Evolutionary conservation across 2,113 vertebrate genomes (phyloP), one percentile per base, ranked within the genome.

Genomic region (Benitochromis conjunctus): DNA sequence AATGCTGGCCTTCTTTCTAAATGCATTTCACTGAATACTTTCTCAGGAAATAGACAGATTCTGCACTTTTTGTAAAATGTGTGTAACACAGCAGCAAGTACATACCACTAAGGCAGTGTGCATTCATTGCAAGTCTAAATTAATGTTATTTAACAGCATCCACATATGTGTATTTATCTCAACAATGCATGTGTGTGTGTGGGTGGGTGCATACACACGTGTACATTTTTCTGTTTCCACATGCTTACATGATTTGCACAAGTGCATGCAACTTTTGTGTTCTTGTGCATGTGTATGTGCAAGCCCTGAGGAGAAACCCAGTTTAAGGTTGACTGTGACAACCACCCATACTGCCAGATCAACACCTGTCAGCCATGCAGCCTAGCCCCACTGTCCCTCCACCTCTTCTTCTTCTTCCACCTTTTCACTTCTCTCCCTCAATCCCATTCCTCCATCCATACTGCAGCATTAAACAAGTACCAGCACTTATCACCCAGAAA

Each of bases 401-500:
- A 86, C 81, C 53, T 84, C 41, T 2, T 79, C 81, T 10, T 69
- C 60, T 8, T 55, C 66, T 19, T 60, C 82, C 51, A 24, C 78
- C 60, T 46, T 16, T 84, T 69, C 48, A 26, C 64, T 81, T 84
- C 69, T 83, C 71, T 84, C 71, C 88, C 84, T 91, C 80, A 71
- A 84, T 91, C 91, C 82, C 6, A 74, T 74, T 74, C 16, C 26
- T 92, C 80, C 62, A 89, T 89, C 92, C 85, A 82, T 43, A 84
- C 82, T 86, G 71, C 82, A 80, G 91, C 90, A 85, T 95, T 95
- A 95, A 96, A 95, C 93, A 95, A 96, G 94, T 92, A 80, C 64
- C 84, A 88, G 90, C 91, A 94, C 91, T 95, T 94, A 96, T 95
- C 91, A 95, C 94, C 94, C 94, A 95, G 95, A 95, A 96, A 96